Conservation (phyloP, 2,888 invertebrate genomes). For the Caenorhabditis afra region DNA sequence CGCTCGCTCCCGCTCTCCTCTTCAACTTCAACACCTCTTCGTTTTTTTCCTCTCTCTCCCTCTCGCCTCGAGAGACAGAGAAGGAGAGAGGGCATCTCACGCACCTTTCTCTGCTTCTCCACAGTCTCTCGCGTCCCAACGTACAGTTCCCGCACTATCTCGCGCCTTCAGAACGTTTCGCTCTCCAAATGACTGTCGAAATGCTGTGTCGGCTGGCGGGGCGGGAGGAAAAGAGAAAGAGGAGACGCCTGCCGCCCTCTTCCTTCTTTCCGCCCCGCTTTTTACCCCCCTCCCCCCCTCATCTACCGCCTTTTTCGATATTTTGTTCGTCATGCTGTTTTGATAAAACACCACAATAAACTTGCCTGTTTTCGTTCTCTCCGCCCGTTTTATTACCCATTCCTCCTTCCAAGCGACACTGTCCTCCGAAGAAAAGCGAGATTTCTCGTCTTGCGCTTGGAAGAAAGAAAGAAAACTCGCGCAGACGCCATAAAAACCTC, state of each 20-base stretch:
- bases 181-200: constrained; percentile 44
- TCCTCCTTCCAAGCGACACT: neutral
- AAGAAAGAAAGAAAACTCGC: no score
- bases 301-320: constrained; percentile 10
- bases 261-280: constrained; percentile 6
- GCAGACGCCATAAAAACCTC: constrained; percentile 22
- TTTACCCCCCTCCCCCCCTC: constrained; percentile 23
- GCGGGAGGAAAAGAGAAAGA: neutral
- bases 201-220: constrained; percentile 12
- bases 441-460: neutral
- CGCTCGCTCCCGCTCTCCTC: constrained; percentile 12
- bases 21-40: constrained; percentile 33
- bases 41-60: constrained; percentile 13
- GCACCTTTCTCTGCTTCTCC: constrained; percentile 28
- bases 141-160: constrained; percentile 21
- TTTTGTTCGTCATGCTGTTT: constrained; percentile 36
- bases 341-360: constrained; percentile 26
- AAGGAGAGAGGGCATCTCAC: constrained; percentile 13
- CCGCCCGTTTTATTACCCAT: constrained; percentile 15
- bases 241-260: constrained; percentile 5
- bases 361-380: constrained; percentile 17
- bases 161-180: constrained; percentile 32
- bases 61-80: constrained; percentile 28
- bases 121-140: constrained; percentile 15
- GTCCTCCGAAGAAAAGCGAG: neutral